These are phyloP conservation scores for Liposcelis brunnea DNA, from an alignment of 2,888 invertebrate genomes.

Conservation along the genomic window DNA sequence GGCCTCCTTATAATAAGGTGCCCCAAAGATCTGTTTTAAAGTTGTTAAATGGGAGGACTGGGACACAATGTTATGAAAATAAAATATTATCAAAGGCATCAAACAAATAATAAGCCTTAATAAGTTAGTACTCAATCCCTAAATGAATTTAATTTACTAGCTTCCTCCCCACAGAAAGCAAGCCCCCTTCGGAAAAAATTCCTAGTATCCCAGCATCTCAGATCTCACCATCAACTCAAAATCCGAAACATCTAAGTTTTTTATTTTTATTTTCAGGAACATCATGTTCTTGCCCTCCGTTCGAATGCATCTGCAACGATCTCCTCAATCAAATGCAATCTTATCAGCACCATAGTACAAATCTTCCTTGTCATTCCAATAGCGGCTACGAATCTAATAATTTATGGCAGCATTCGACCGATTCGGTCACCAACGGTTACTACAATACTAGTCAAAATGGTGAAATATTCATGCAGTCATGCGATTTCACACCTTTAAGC, in stretches of 20 bases:
- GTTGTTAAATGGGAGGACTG: too few relatives aligned
- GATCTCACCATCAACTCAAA: not conserved
- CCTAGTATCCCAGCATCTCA: too few relatives aligned
- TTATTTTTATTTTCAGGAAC: constrained; percentile 29
- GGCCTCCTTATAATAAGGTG: too few relatives aligned
- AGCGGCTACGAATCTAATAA: not conserved
- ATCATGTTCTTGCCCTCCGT: constrained; percentile 54
- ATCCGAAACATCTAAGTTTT: not conserved
- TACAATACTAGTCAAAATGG: constrained; percentile 2
- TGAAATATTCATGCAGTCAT: constrained; percentile 19
- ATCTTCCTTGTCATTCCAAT: too few relatives aligned
- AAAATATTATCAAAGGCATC: too few relatives aligned
- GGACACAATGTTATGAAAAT: too few relatives aligned
- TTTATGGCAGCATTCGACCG: constrained; percentile 17
- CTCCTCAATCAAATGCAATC: constrained; percentile 1
- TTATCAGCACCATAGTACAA: not conserved
- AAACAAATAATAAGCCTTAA: too few relatives aligned
- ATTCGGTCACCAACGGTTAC: constrained; percentile 18
- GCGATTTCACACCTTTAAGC: constrained; percentile 41
- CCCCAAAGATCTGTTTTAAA: too few relatives aligned
- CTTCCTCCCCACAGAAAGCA: too few relatives aligned
- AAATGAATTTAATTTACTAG: too few relatives aligned
- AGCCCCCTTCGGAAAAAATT: too few relatives aligned
- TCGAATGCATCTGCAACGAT: constrained; percentile 46
- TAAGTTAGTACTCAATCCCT: too few relatives aligned